A percentile compares a stretch with the other conserved stretches of the same genome.
Conservation (phyloP, 1,140 invertebrate genomes). For the Pogonomyrmex californicus region DNA sequence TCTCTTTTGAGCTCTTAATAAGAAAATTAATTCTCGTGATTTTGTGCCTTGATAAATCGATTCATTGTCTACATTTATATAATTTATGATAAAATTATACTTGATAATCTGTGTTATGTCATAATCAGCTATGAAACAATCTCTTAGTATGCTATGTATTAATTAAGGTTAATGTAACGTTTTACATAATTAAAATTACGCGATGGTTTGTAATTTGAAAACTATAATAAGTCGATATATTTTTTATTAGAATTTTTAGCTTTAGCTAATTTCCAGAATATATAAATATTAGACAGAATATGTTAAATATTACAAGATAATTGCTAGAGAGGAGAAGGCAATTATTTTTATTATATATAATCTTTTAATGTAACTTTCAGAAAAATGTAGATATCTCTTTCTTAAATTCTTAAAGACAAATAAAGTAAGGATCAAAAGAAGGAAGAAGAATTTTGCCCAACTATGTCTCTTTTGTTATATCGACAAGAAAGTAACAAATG, state of each 20-base stretch:
- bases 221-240: background rate
- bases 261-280: background rate
- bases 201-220: background rate
- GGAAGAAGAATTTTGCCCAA: background rate
- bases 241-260: background rate
- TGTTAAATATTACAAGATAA: background rate
- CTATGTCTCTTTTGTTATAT: background rate
- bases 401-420: background rate
- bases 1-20: background rate
- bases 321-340: background rate
- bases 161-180: background rate
- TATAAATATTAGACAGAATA: too few species aligned
- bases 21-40: constrained; percentile 38
- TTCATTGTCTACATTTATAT: background rate
- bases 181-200: constrained; percentile 20
- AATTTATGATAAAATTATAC: constrained; percentile 33
- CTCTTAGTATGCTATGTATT: constrained; percentile 1
- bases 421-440: background rate
- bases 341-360: background rate
- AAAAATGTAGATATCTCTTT: background rate
- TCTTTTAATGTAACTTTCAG: background rate
- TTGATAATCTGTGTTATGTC: constrained; percentile 2
- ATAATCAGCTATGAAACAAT: constrained; percentile 22
- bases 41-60: constrained; percentile 34
- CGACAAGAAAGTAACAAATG: constrained; percentile 32